Base-by-base conservation (phyloP, 2,888 invertebrate species). In the Heteromurus nitidus region DNA sequence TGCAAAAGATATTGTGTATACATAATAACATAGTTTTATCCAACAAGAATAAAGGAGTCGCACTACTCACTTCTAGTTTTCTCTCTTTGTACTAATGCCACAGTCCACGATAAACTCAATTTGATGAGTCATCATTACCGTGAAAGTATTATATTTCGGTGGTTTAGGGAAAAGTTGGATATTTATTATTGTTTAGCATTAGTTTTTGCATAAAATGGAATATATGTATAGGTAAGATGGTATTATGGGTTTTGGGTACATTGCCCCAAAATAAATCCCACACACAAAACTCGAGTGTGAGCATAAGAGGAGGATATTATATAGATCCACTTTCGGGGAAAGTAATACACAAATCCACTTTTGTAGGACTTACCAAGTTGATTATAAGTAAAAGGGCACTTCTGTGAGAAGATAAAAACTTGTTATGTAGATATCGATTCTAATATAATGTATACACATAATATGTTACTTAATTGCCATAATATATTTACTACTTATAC, bases 91-190 rank as follows among this genome's bases (percentile, higher is more conserved):
- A n/a, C n/a, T n/a, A n/a, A n/a, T n/a, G n/a, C n/a, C n/a, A n/a
- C n/a, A n/a, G 24, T 24, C 22, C 24, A 13, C 22, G n/a, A 16
- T 58, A 58, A 26, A 26, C 7, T 26, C 24, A 58, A 58, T 28
- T 58, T 24, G 22, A 31, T 31, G 16, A 47, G 67, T 18, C 67
- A 67, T 67, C 67, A 67, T 67, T 67, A 67, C 67, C 67, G 30
- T 18, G 18, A 67, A 67, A 67, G 64, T 64, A 64, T 64, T 64
- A 62, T 18, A 30, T n/a, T n/a, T n/a, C n/a, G n/a, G n/a, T n/a
- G n/a, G n/a, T n/a, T n/a, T n/a, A n/a, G n/a, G n/a, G n/a, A n/a
- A n/a, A n/a, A n/a, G n/a, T n/a, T n/a, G n/a, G n/a, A n/a, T n/a
- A n/a, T n/a, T n/a, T n/a, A 24, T 7, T 22, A 55, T 26, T 55